Conservation (phyloP, 2,113 vertebrate genomes). For the Thryonomys swinderianus region DNA sequence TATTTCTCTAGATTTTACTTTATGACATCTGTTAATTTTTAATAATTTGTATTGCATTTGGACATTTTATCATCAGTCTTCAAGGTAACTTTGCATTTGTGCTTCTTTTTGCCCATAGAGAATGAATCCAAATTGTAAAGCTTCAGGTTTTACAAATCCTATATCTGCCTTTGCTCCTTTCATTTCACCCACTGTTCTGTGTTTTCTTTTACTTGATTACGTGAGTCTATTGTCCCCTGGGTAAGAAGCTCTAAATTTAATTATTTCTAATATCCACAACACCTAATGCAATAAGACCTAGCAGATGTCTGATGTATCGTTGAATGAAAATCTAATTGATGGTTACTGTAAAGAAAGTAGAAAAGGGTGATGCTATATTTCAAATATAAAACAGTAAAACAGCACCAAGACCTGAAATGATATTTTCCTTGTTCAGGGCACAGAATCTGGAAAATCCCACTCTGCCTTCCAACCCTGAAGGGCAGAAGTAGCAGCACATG, state of each 20-base stretch:
- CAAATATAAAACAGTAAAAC: neutral
- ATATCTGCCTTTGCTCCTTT: neutral
- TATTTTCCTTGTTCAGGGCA: neutral
- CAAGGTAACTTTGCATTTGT: neutral
- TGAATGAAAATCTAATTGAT: conserved; percentile 43
- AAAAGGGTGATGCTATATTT: neutral
- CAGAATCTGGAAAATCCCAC: neutral
- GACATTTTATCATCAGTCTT: neutral
- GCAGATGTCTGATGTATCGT: conserved; percentile 24
- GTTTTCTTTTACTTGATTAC: conserved; percentile 22
- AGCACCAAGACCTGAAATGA: neutral
- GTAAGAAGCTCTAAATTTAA: conserved; percentile 26
- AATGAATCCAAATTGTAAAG: neutral
- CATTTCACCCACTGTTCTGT: neutral
- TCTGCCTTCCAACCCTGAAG: neutral
- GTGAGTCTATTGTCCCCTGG: conserved; percentile 12
- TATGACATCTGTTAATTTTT: neutral
- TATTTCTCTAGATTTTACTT: conserved; percentile 14
- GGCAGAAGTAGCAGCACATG: neutral
- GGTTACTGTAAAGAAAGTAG: neutral
- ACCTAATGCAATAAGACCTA: conserved; percentile 37
- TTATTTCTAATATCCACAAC: conserved; percentile 41
- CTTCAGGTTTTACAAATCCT: neutral
- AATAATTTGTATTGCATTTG: neutral
- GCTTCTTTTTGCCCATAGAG: neutral